Base-by-base conservation (phyloP, 2,797 vertebrate genomes). In the Emydoidea blandingii region DNA sequence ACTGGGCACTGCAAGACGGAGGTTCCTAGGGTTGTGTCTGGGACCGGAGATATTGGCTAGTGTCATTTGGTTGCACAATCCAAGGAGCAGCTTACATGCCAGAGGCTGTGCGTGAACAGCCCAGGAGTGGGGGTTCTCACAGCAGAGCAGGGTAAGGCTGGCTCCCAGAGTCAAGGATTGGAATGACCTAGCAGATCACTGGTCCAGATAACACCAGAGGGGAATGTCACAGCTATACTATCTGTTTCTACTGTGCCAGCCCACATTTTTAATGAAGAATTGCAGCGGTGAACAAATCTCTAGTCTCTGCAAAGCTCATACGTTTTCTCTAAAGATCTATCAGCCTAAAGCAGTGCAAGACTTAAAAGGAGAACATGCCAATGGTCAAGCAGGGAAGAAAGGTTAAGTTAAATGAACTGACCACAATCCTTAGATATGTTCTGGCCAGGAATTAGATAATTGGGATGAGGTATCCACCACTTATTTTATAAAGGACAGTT, bases 271-370 rank as follows among this genome's bases (percentile, higher is more conserved):
- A n/a, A 10, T 68, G 76, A 83, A 86, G 27, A 4, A 8, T 49
- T 29, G 50, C 1, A 1, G 14, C 74, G 53, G 6, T 31, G 18
- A 44, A 12, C 27, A 6, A 0, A 0, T 41, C 0, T 0, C 4
- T 47, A 53, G 11, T 72, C 25, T 56, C 57, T 0, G 0, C 15
- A 37, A 76, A 4, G 5, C 37, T 91, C 57, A 80, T 1, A 5
- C 1, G 2, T 1, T 76, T 74, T 92, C 83, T 83, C 53, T 85
- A 81, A 84, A 59, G 23, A 53, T 76, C 76, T 91, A 68, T 59
- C 4, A 56, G 37, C 16, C 16, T 62, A 80, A 89, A 86, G 34
- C 21, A 76, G 53, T 25, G 6, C 1, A 25, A n/a, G 25, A 56
- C 5, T 81, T 79, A 54, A 1, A 68, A 83, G 49, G 54, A 86